Conservation (phyloP, 30 jellyfish, hydroid and myxozoan genomes). For the Hydractinia echinata region DNA sequence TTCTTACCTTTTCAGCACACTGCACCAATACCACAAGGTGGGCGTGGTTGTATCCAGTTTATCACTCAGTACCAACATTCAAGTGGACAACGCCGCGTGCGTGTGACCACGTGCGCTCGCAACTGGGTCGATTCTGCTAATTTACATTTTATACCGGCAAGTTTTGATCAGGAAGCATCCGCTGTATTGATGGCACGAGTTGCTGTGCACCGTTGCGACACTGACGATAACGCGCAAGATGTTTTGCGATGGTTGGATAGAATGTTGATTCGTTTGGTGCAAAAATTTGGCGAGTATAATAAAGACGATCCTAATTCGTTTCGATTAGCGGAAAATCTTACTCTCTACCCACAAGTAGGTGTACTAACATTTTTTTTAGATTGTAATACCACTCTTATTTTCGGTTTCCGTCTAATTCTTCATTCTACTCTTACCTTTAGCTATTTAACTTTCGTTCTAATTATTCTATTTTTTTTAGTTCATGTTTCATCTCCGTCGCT, state of each 20-base stretch:
- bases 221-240: slow-evolving; percentile 95
- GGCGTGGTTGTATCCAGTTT: slow-evolving; percentile 96
- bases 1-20: slow-evolving; percentile 58
- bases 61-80: slow-evolving; percentile 94
- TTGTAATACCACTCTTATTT: background rate
- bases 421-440: background rate
- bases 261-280: slow-evolving; percentile 86
- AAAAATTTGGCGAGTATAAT: slow-evolving; percentile 82
- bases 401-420: background rate
- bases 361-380: background rate
- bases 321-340: slow-evolving; percentile 80
- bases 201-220: slow-evolving; percentile 96
- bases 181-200: slow-evolving; percentile 98
- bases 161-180: slow-evolving; percentile 98
- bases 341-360: slow-evolving; percentile 95
- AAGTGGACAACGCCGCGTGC: slow-evolving; percentile 84
- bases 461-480: slow-evolving; percentile 45
- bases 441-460: background rate
- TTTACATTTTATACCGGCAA: slow-evolving; percentile 72
- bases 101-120: slow-evolving; percentile 99
- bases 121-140: slow-evolving; percentile 97
- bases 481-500: slow-evolving; percentile 97
- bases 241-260: slow-evolving; percentile 97
- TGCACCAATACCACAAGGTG: slow-evolving; percentile 99
- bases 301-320: slow-evolving; percentile 85